Evolutionary conservation across 2,888 invertebrate species (phyloP).

Genomic region (Clunio marinus): DNA sequence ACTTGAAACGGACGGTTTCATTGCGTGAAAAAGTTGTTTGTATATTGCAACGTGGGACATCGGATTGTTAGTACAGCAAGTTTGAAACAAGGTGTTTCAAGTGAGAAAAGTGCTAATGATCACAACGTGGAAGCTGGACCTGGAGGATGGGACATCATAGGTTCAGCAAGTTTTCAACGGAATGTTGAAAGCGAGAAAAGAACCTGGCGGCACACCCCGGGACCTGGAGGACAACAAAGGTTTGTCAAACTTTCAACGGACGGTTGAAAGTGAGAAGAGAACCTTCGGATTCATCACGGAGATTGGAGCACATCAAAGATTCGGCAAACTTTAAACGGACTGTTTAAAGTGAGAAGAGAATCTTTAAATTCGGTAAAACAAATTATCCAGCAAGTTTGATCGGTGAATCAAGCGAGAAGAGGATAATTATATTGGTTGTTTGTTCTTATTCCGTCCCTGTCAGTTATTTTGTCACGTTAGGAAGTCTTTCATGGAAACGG

Average conservation of each 20-base stretch:
- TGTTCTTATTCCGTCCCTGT: neutral
- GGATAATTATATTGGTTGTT: neutral
- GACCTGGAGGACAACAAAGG: neutral
- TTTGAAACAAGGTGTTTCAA: neutral
- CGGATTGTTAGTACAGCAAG: neutral
- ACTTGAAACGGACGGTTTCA: conserved; percentile 5
- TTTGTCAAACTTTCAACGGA: neutral
- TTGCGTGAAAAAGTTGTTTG: neutral
- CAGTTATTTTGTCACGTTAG: neutral
- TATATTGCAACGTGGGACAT: neutral
- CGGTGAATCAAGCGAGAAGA: neutral
- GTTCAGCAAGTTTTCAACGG: neutral
- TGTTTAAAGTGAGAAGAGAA: neutral
- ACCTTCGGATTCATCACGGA: neutral
- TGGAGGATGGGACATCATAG: neutral
- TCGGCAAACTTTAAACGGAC: neutral
- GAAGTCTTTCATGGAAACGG: neutral
- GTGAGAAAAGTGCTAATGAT: neutral
- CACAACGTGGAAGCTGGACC: neutral
- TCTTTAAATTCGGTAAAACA: neutral
- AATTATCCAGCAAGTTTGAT: neutral
- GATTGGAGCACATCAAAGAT: neutral
- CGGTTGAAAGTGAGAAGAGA: neutral
- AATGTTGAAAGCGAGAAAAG: neutral
- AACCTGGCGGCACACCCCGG: neutral